These are phyloP conservation scores for Phoenicopterus ruber DNA, from an alignment of 2,113 vertebrate species.

Conservation along the genomic window DNA sequence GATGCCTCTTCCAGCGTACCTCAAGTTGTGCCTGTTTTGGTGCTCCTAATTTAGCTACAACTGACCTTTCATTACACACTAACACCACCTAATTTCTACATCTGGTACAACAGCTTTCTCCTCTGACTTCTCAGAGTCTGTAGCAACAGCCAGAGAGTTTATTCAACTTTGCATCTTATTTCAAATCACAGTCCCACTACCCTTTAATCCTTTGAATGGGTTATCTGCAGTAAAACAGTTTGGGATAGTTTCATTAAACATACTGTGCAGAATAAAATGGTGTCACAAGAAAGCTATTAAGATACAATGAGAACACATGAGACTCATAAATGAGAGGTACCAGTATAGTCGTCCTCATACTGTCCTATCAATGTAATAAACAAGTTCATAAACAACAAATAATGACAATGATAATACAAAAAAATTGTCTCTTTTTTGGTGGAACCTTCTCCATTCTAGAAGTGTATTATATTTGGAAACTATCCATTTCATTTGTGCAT, in stretches of 20 bases:
- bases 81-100: not conserved
- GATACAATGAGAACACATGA: not conserved
- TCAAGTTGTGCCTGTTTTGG: not conserved
- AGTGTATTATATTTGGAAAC: not conserved
- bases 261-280: not conserved
- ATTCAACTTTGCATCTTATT: not conserved
- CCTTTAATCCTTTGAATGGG: not conserved
- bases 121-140: not conserved
- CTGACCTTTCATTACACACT: not conserved
- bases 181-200: not conserved
- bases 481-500: not conserved
- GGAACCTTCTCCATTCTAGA: not conserved
- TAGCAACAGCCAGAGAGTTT: not conserved
- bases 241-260: not conserved
- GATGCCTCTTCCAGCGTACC: not conserved
- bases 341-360: not conserved
- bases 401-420: not conserved
- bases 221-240: not conserved
- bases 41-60: not conserved
- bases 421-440: not conserved
- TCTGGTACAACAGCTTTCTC: not conserved
- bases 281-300: not conserved
- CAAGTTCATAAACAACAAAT: not conserved
- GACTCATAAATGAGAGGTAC: not conserved
- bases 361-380: not conserved